Evolutionary conservation across 1,140 invertebrate genomes (phyloP), one percentile per base, ranked within the genome.

Genomic region (Eumaeus atala): DNA sequence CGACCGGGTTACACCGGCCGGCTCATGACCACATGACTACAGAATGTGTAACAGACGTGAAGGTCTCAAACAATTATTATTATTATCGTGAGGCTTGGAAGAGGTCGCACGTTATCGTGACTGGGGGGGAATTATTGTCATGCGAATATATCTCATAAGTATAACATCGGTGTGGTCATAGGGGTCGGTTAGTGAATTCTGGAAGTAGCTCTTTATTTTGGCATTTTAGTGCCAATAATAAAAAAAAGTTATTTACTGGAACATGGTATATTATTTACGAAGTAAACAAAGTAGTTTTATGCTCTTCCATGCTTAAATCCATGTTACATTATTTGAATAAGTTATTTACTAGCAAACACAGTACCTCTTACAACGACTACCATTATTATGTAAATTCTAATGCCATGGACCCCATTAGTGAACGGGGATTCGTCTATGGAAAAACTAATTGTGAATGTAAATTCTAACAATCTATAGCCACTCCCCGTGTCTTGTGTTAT

Each of bases 401-500:
- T 37, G 1, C 17, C 8, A 47, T 36, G 47, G 34, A 54, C 16
- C 4, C 35, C 14, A 44, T 44, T 14, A 44, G 7, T 55, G 48
- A 9, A 14, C 5, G 16, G 40, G 40, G 40, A 44, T 16, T 40
- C 17, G 40, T 44, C 40, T 44, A 44, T 44, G 40, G 40, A 16
- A 44, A 44, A 44, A 44, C 40, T 14, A 44, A 44, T 44, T 44
- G 9, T 9, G 12, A 44, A 44, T 44, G 35, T 42, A 35, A 49
- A 55, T 40, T 51, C 33, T 42, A 42, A 50, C 7, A 53, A 11
- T 44, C 50, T 21, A 38, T n/a, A n/a, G n/a, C n/a, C n/a, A n/a
- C n/a, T n/a, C n/a, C n/a, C n/a, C n/a, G n/a, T n/a, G n/a, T n/a
- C n/a, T n/a, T n/a, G n/a, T n/a, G 42, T 14, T 54, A 61, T 61